Evolutionary conservation across 2,113 vertebrate genomes (phyloP).

Genomic region (Trichomycterus rosablanca): DNA sequence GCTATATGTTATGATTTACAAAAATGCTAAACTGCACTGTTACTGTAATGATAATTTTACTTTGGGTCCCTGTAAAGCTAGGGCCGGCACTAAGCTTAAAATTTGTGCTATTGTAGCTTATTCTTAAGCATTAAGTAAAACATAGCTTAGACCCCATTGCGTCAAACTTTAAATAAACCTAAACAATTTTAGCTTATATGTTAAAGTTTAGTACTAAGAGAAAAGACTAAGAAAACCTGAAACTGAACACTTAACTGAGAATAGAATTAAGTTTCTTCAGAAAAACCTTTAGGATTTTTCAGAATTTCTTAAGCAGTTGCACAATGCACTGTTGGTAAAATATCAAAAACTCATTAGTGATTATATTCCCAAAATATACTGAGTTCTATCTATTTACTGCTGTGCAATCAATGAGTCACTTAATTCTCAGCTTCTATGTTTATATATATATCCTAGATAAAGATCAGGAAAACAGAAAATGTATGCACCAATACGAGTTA

Average conservation of each 20-base stretch:
- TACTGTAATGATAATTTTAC: neutral
- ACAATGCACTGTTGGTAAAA: conserved; percentile 45
- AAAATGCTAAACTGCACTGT: no score
- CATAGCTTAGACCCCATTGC: conserved; percentile 8
- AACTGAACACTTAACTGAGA: conserved; percentile 15
- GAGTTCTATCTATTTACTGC: conserved; percentile 57
- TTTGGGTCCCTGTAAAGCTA: conserved; percentile 1
- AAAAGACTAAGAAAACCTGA: conserved; percentile 27
- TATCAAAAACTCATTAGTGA: conserved; percentile 70
- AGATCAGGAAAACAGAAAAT: conserved; percentile 58
- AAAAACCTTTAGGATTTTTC: no score
- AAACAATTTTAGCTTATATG: neutral
- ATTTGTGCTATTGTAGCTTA: conserved; percentile 36
- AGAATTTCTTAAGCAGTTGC: conserved; percentile 17
- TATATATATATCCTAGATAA: conserved; percentile 73
- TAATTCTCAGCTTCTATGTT: conserved; percentile 72
- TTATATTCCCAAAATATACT: conserved; percentile 73
- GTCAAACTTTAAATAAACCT: conserved; percentile 8
- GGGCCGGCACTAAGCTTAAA: neutral
- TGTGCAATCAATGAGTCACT: conserved; percentile 72
- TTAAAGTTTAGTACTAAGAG: conserved; percentile 26
- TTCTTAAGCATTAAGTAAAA: conserved; percentile 10
- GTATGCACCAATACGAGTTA: conserved; percentile 67
- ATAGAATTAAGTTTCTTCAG: no score
- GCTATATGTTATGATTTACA: no score